These are phyloP conservation scores for Liasis olivaceus DNA, from an alignment of 2,797 vertebrate species.

Conservation along the genomic window DNA sequence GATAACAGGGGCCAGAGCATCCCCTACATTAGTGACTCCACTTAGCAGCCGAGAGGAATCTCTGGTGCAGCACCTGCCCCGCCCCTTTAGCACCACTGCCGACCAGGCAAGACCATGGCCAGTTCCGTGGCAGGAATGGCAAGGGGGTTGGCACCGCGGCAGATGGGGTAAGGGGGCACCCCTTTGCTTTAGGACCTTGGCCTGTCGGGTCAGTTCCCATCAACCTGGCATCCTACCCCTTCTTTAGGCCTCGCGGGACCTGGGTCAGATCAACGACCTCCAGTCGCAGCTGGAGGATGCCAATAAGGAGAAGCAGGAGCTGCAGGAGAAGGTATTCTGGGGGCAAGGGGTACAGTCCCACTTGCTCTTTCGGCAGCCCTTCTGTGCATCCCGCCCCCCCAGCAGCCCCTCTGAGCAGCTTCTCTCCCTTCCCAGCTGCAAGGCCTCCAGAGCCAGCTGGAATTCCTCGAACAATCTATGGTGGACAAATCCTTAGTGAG, in stretches of 20 bases:
- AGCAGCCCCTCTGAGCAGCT: background rate
- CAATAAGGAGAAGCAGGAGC: conserved; percentile 92
- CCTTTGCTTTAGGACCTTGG: background rate
- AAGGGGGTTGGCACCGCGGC: background rate
- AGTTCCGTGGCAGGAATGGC: background rate
- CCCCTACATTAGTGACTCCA: background rate
- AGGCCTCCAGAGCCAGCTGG: conserved; percentile 93
- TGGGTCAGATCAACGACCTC: conserved; percentile 95
- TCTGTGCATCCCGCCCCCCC: background rate
- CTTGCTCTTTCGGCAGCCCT: accelerated
- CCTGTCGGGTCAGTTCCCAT: background rate
- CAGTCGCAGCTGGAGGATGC: conserved; percentile 92
- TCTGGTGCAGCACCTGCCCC: too few relatives aligned
- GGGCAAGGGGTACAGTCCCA: accelerated
- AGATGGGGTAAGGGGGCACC: background rate
- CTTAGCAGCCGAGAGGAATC: background rate
- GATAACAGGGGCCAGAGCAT: too few relatives aligned
- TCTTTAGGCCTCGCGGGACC: conserved; percentile 87
- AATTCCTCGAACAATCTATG: conserved; percentile 97
- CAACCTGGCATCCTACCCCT: background rate
- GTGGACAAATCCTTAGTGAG: conserved; percentile 96
- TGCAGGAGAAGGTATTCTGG: conserved; percentile 89
- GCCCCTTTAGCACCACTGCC: background rate
- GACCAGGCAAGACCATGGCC: background rate
- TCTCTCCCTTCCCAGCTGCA: conserved; percentile 78